A percentile compares a stretch with the other conserved stretches of the same genome.
Conservation (phyloP, 2,113 vertebrate genomes). For the Benitochromis conjunctus region DNA sequence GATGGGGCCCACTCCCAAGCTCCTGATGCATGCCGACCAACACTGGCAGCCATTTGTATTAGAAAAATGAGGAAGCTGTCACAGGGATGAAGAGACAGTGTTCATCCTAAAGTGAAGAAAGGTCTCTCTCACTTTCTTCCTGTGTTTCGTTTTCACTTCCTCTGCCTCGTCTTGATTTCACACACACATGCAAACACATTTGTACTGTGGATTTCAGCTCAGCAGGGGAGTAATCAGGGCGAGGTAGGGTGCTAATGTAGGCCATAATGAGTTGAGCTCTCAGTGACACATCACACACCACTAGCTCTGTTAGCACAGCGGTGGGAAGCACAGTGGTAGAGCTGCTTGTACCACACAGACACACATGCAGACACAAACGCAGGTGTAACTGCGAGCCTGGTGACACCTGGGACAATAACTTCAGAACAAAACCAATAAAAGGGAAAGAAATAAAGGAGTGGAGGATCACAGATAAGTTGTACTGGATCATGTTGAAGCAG, state of each 20-base stretch:
- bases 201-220: slow-evolving; percentile 46
- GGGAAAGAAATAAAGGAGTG: background rate
- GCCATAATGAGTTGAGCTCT: slow-evolving; percentile 67
- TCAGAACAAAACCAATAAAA: background rate
- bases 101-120: slow-evolving; percentile 38
- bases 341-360: slow-evolving; percentile 16
- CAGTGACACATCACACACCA: slow-evolving; percentile 56
- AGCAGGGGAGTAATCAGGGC: slow-evolving; percentile 72
- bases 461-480: background rate
- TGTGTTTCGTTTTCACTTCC: background rate
- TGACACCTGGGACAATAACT: slow-evolving; percentile 11
- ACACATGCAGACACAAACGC: background rate
- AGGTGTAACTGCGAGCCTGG: slow-evolving; percentile 21
- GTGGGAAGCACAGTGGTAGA: slow-evolving; percentile 17
- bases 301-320: slow-evolving; percentile 16
- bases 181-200: slow-evolving; percentile 1
- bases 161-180: background rate
- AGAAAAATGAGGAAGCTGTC: slow-evolving; percentile 83
- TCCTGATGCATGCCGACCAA: slow-evolving; percentile 90
- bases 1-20: slow-evolving; percentile 79
- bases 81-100: slow-evolving; percentile 76
- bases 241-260: slow-evolving; percentile 70
- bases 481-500: background rate
- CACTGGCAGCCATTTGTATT: slow-evolving; percentile 87
- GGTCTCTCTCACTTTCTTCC: background rate